Base-by-base conservation (phyloP, 2,797 vertebrate genomes). In the Nyctibius grandis region DNA sequence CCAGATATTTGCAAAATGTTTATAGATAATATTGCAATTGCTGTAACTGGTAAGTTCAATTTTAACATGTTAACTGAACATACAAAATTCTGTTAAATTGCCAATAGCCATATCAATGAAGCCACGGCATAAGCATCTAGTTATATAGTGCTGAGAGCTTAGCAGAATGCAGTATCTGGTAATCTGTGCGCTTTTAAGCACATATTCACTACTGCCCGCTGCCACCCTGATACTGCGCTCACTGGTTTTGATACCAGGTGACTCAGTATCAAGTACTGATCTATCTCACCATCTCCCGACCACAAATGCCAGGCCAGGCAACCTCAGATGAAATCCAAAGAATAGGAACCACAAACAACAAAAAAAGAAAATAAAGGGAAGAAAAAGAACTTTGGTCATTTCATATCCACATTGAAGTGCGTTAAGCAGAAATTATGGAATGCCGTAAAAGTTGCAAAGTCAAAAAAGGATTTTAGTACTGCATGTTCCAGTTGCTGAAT, bases 401-500 rank as follows among this genome's bases (percentile, higher is more conserved):
- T 98, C 98, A 98, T 98, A 97, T 99, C 98, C 98, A 98, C 98
- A 98, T 97, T 97, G 98, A 98, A 97, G 98, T 98, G 99, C 98
- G 97, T 98, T 96, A 98, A 99, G 98, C 98, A 98, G 97, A 98
- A 98, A 98, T 98, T 98, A 98, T 98, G 98, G 98, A 98, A 99
- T 98, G 99, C 98, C 96, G 95, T 98, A 98, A 96, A 97, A 98
- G 97, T 97, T 98, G 98, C 98, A 97, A 96, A 98, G 97, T 98
- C 97, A 98, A 97, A 97, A 98, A 97, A 93, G 97, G 97, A 91
- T 97, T 98, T 99, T 99, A 99, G 99, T 99, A 99, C 97, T 98
- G 98, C 98, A 98, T 98, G 98, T 98, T 98, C 98, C 99, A 98
- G 98, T 98, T 98, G 98, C 98, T 98, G 98, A 98, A 99, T 99